These are phyloP conservation scores for Amphiura filiformis DNA, from an alignment of 35 echinoderm and acorn worm species.

Conservation along the genomic window DNA sequence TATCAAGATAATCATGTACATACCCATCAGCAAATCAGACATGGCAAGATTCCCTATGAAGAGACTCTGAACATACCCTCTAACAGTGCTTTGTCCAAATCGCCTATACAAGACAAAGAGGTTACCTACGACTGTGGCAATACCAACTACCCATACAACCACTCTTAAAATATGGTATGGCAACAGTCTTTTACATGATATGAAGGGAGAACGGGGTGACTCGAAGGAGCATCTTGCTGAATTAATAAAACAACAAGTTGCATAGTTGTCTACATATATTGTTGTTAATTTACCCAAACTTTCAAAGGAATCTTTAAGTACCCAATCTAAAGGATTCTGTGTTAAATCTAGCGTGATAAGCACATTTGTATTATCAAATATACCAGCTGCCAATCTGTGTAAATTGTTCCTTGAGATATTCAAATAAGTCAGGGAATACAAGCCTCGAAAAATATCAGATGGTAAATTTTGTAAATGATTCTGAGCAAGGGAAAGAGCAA, in stretches of 20 bases:
- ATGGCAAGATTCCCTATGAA: neutral
- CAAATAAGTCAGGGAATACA: neutral
- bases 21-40: slow-evolving; percentile 38
- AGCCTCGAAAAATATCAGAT: neutral
- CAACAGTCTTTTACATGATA: neutral
- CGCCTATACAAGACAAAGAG: slow-evolving; percentile 26
- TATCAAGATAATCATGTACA: slow-evolving; percentile 38
- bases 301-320: neutral
- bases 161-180: neutral
- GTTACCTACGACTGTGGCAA: slow-evolving; percentile 33
- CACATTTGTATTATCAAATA: neutral
- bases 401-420: neutral
- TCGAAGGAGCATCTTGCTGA: neutral
- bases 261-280: neutral
- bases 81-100: neutral
- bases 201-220: neutral
- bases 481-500: neutral
- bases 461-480: neutral
- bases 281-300: neutral
- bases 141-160: slow-evolving; percentile 33
- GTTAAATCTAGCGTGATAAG: neutral
- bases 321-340: neutral
- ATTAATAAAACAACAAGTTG: neutral
- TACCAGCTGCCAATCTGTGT: neutral
- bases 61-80: neutral